Base-by-base conservation (phyloP, 2,113 vertebrate genomes). In the Meleagris gallopavo region DNA sequence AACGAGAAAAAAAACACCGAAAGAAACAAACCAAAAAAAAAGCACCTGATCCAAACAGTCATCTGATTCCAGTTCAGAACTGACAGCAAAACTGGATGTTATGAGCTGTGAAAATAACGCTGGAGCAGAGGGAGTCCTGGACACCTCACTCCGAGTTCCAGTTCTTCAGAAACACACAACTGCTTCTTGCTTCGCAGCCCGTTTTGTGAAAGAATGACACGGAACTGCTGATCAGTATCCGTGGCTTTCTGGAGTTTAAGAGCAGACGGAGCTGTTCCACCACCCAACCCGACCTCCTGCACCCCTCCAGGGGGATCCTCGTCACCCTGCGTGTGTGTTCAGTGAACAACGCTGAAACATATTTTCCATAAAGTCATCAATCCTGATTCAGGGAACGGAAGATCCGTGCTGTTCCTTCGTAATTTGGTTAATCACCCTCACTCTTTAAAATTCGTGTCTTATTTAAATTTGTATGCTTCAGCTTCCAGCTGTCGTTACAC, bases 291-390 rank as follows among this genome's bases (percentile, higher is more conserved):
- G 69, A 27, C 57, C 82, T 57, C 43, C 43, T 30, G 20, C 8
- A 9, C 30, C 72, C 22, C 1, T n/a, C n/a, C n/a, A n/a, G 0
- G 50, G 6, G 91, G 46, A 22, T 71, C 52, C 52, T 83, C 41
- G 9, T 75, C 58, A 20, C 38, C 43, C 27, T 32, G 13, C 13
- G 19, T 48, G 27, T 20, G 13, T 32, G 36, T 34, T 30, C 54
- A 18, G 19, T 50, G 34, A 66, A 46, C 27, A n/a, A 46, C 75
- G 30, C 72, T 71, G 16, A 57, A 40, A 70, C 24, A 2, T 40
- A 54, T 86, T 88, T 88, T 89, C 71, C 85, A 83, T 72, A 48
- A 66, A 83, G 67, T 32, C 86, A 83, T 91, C 77, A 46, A 8
- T 89, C 73, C 65, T 41, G 46, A 62, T 69, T 40, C 58, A 36